These are phyloP conservation scores for Eupsittula cactorum DNA, from an alignment of 2,113 vertebrate species.

Conservation along the genomic window DNA sequence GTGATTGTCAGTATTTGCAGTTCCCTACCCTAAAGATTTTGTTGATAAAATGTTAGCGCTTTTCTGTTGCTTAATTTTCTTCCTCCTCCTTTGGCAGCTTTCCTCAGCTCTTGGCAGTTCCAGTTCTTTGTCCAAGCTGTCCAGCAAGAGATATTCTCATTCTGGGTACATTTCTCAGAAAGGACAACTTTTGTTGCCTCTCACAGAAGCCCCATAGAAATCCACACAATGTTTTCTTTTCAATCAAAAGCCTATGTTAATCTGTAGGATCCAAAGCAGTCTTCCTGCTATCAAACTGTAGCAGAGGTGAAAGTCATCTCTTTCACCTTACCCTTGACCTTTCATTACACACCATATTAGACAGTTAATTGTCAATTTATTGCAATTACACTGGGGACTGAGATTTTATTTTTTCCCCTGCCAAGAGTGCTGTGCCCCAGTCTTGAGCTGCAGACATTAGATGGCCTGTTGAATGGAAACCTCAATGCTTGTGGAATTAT, in stretches of 20 bases:
- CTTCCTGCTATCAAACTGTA: neutral
- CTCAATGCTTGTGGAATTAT: neutral
- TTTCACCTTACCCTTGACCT: neutral
- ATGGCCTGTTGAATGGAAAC: neutral
- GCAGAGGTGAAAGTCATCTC: neutral
- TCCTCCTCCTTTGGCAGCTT: slow-evolving; percentile 60
- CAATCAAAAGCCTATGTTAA: neutral
- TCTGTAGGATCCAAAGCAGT: neutral
- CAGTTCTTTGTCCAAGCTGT: slow-evolving; percentile 72
- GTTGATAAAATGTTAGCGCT: neutral
- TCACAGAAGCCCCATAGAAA: slow-evolving; percentile 55
- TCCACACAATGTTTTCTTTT: slow-evolving; percentile 35
- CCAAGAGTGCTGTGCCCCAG: neutral
- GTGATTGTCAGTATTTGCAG: neutral
- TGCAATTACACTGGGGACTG: neutral
- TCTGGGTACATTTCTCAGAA: slow-evolving; percentile 44
- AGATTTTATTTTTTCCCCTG: neutral
- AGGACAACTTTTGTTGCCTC: slow-evolving; percentile 44
- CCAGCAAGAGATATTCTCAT: slow-evolving; percentile 42
- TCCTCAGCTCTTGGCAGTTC: slow-evolving; percentile 57
- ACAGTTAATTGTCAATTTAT: neutral
- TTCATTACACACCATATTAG: neutral
- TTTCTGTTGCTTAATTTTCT: slow-evolving; percentile 58
- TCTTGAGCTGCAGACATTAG: neutral
- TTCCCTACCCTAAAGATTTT: slow-evolving; percentile 2